Base-by-base conservation (phyloP, 1,140 invertebrate species). In the Pomacea maculata region DNA sequence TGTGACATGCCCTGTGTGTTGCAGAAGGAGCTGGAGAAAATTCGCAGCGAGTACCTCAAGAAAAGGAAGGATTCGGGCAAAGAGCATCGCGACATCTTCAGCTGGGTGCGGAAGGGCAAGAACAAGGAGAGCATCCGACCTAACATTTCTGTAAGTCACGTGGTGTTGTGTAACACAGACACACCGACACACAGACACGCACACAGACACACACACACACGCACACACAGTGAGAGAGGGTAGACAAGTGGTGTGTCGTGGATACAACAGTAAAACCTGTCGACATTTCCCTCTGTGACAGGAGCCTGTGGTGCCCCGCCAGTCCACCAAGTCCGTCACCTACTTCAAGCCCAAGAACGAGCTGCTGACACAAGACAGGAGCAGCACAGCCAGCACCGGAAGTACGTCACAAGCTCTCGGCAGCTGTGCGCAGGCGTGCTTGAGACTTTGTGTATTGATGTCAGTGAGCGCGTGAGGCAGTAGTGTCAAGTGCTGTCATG, bases 331-430 rank as follows among this genome's bases (percentile, higher is more conserved):
- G 25, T 12, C 74, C 7, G n/a, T 61, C n/a, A 10, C 63, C 57
- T 75, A 25, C 57, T 25, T 0, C 74, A 75, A 75, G 57, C 64
- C 74, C 14, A 63, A 63, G 74, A 25, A 29, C 15, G 17, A 19
- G 45, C 74, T 12, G 1, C 45, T 4, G 0, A 9, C 0, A 21
- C 19, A 21, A 34, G 74, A 75, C 55, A 55, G 74, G 0, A 34
- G 54, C 55, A 75, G 74, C 55, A 75, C 17, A n/a, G 74, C 74
- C 74, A 75, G 73, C 52, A 75, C 52, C 29, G 52, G 52, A 52
- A 75, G 74, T 75, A 57, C 54, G 73, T 75, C 54, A n/a, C 52
- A 19, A 2, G 11, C 15, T 57, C 15, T 75, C 2, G 7, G 1
- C 12, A 15, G 67, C 29, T n/a, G 21, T 70, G 67, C 21, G 67